Percentiles rank a stretch among this genome's conserved stretches.
Conservation (phyloP, 2,113 vertebrate species). For the Erythrocercus mccallii region DNA sequence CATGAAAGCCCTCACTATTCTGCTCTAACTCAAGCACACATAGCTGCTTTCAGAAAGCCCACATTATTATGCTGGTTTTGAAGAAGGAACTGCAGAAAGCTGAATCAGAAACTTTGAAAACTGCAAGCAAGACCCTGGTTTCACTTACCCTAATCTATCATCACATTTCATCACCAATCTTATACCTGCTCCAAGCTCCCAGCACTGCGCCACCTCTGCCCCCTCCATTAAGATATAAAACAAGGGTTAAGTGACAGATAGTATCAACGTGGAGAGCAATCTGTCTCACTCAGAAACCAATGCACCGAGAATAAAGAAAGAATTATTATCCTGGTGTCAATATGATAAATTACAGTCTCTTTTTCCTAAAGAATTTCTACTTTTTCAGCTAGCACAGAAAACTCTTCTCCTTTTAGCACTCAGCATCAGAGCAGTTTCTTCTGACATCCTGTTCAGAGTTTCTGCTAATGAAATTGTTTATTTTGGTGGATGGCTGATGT, state of each 20-base stretch:
- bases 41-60: slow-evolving; percentile 7
- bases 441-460: not conserved
- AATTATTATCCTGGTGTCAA: slow-evolving; percentile 47
- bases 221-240: slow-evolving; percentile 34
- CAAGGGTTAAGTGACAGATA: slow-evolving; percentile 54
- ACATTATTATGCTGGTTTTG: slow-evolving; percentile 18
- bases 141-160: slow-evolving; percentile 46
- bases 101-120: slow-evolving; percentile 36
- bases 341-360: slow-evolving; percentile 40
- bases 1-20: slow-evolving; percentile 11
- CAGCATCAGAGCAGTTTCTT: not conserved
- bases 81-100: not conserved
- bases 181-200: not conserved
- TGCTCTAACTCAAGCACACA: not conserved
- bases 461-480: not conserved
- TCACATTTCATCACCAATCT: slow-evolving; percentile 25
- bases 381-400: not conserved
- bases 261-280: slow-evolving; percentile 40
- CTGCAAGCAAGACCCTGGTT: not conserved
- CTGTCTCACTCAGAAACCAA: slow-evolving; percentile 30
- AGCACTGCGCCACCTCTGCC: not conserved
- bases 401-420: not conserved
- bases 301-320: slow-evolving; percentile 1
- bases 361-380: not conserved
- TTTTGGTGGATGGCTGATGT: not conserved